Base-by-base conservation (phyloP, 2,113 vertebrate species). In the Clinocottus analis region DNA sequence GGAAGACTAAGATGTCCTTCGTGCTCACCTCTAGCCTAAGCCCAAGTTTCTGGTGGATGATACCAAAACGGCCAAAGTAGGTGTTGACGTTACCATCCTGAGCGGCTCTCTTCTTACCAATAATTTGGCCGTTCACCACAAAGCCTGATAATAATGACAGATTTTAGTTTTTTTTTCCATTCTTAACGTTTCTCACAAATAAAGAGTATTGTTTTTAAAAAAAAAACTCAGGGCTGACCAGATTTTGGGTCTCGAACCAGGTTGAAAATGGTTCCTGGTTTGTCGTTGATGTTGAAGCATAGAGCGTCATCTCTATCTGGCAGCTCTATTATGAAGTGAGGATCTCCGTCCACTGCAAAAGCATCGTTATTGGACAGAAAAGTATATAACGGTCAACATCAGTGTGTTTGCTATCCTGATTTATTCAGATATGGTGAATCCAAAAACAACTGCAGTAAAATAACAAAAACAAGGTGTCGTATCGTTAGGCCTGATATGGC, bases 211-310 rank as follows among this genome's bases (percentile, higher is more conserved):
- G 41, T 41, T 7, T 23, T 4, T 71, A 45, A 19, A n/a, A n/a
- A n/a, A n/a, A n/a, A n/a, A n/a, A 68, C 47, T 45, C 17, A 14
- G 8, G 14, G 7, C 94, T 85, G 29, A 99, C 97, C 98, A 94
- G 95, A 94, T 71, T 91, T 55, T 59, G 94, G 94, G 82, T 99
- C 97, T 77, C 70, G 94, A 73, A 99, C 94, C 88, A 99, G 94
- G 70, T 94, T 95, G 68, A 99, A 93, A 78, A 99, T 95, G 2
- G 94, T 94, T 67, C 97, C 97, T 0, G 97, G 96, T 9, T 87
- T 90, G 84, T 96, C 95, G 5, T 97, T 94, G 60, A 99, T 97
- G 91, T 97, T 98, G 92, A 99, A 98, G 89, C 97, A 99, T 88
- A 99, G 82, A 35, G 95, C 91, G 5, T 98, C 97, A 0, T 94